Base-by-base conservation (phyloP, 2,113 vertebrate species). In the Mixornis gularis region DNA sequence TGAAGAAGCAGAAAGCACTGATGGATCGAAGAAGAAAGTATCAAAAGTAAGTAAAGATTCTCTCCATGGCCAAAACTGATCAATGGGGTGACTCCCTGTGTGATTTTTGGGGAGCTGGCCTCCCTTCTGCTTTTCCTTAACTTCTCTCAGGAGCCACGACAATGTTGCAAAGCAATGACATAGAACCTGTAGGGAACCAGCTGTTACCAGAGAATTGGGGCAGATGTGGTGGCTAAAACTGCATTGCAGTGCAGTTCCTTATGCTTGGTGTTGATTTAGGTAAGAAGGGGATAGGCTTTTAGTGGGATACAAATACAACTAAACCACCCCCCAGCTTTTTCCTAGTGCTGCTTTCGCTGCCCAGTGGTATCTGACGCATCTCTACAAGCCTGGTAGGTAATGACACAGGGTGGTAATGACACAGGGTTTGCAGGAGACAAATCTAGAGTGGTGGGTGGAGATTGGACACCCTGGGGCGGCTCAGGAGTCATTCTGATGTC, bases 1-100 rank as follows among this genome's bases (percentile, higher is more conserved):
- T 29, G 99, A 99, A 93, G 99, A 99, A 87, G 98, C 98, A 29
- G 99, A 99, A 96, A 99, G 91, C 40, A 97, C 97, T 17, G 98
- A 98, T 60, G 96, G 97, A 16, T 97, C 98, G 0, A 98, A 95
- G 56, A 98, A 96, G 92, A 99, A 98, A 97, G 95, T 98, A 34
- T 98, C 98, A 93, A 99, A 99, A 98, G 99, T 99, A 91, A 96
- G 97, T 89, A 29, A 44, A 58, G 41, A 41, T 72, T 86, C 38
- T 73, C 17, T 85, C 44, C 1, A 0, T 27, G 51, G 36, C 40
- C 34, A 30, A 4, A 30, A 5, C 7, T 66, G 55, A 55, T 46
- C 19, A 52, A n/a, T 1, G 3, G 14, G 10, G 13, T 58, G 36
- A 52, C 55, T 71, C 7, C 13, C 1, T 52, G 0, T 36, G 40